A percentile compares a stretch with the other conserved stretches of the same genome.
Evolutionary conservation across 2,113 vertebrate species (phyloP).

Genomic region (Ctenodactylus gundi): DNA sequence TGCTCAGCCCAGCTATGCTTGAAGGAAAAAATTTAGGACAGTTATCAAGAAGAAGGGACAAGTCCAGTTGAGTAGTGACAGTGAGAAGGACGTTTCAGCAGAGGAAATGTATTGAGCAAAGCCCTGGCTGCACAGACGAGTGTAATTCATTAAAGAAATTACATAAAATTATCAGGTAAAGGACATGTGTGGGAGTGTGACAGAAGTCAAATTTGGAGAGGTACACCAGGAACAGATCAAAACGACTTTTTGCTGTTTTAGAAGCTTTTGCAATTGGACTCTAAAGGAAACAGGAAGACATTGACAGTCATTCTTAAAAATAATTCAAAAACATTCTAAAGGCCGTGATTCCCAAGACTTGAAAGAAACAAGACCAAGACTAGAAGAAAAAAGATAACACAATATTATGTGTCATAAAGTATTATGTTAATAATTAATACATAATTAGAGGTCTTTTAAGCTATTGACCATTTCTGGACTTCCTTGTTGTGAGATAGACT

Average conservation of each 20-base stretch:
- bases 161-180: not conserved
- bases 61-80: not conserved
- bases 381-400: not conserved
- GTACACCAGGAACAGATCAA: not conserved
- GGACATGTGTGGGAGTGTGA: not conserved
- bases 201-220: not conserved
- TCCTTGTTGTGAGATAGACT: not conserved
- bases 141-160: conserved; percentile 9
- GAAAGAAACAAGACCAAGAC: conserved; percentile 2
- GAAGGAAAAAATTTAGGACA: not conserved
- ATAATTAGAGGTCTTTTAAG: not conserved
- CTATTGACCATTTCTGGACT: not conserved
- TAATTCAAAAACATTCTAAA: conserved; percentile 16
- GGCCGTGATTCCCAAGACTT: not conserved
- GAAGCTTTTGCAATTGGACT: not conserved
- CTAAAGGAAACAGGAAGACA: not conserved
- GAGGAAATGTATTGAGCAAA: not conserved
- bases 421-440: not conserved
- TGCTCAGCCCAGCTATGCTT: not conserved
- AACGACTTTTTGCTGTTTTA: not conserved
- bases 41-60: not conserved
- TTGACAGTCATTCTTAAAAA: not conserved
- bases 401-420: not conserved
- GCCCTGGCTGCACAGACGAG: not conserved
- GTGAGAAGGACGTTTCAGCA: not conserved